phyloP scores from a whole-genome alignment of 2,888 invertebrate species.

The Nomada ferruginata region DNA sequence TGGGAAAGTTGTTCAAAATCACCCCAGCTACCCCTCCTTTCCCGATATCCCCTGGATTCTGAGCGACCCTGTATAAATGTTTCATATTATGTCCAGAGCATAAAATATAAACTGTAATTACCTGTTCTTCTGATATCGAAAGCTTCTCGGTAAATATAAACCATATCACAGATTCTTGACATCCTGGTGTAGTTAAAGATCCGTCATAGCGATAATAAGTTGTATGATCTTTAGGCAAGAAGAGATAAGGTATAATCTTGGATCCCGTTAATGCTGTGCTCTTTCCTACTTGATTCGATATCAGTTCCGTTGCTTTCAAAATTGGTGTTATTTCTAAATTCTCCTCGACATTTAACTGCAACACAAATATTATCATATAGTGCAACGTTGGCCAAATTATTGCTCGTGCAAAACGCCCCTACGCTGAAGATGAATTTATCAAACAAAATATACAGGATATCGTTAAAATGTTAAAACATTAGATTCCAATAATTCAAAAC shows the following conservation, averaged over 20 bases:
- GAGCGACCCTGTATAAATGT: too few species aligned
- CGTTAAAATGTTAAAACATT: too few species aligned
- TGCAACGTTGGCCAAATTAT: too few species aligned
- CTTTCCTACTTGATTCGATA: conserved; percentile 69
- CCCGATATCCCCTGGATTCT: too few species aligned
- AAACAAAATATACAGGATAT: too few species aligned
- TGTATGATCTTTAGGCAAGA: conserved; percentile 86
- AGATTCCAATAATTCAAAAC: too few species aligned
- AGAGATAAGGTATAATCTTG: conserved; percentile 81
- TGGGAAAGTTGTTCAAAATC: too few species aligned
- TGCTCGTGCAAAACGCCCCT: too few species aligned
- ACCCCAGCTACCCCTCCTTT: too few species aligned
- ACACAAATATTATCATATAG: not conserved
- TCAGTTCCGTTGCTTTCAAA: conserved; percentile 68
- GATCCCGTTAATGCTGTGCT: conserved; percentile 55
- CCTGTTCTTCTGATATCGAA: conserved; percentile 85
- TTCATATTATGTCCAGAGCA: not conserved
- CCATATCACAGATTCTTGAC: conserved; percentile 90
- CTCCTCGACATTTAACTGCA: conserved; percentile 63
- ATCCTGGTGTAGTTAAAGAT: conserved; percentile 91
- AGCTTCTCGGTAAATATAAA: conserved; percentile 87
- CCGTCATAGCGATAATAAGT: conserved; percentile 89
- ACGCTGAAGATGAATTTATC: too few species aligned
- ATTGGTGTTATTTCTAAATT: conserved; percentile 74
- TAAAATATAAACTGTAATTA: conserved; percentile 65